phyloP scores from a whole-genome alignment of 2,797 vertebrate species.

The Molossus alvarezi region DNA sequence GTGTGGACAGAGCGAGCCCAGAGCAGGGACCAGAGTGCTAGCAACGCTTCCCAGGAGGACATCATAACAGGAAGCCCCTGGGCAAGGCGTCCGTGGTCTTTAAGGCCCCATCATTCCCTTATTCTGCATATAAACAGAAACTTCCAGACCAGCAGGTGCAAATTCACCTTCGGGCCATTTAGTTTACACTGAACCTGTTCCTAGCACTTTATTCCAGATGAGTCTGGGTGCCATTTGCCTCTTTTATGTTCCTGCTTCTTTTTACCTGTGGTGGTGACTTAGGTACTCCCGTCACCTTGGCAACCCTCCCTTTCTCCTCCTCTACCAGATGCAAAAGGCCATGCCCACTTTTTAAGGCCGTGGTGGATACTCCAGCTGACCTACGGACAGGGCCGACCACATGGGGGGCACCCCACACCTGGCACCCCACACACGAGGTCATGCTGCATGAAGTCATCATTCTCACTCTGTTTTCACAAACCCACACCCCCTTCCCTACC shows the following conservation, averaged over 20 bases:
- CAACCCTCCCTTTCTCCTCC: background rate
- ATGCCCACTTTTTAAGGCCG: fast-evolving
- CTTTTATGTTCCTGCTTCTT: background rate
- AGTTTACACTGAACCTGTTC: background rate
- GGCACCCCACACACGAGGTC: fast-evolving
- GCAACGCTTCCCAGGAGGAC: background rate
- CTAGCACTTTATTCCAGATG: background rate
- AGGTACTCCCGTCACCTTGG: background rate
- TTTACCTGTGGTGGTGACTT: background rate
- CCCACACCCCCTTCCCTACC: background rate
- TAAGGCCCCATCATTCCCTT: fast-evolving
- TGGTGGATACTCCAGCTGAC: background rate
- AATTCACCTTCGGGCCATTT: too few relatives aligned
- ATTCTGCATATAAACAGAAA: background rate
- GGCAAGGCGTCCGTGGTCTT: background rate
- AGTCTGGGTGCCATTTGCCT: background rate
- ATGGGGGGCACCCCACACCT: fast-evolving
- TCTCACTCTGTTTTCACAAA: background rate
- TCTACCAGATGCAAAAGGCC: background rate
- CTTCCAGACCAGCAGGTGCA: fast-evolving
- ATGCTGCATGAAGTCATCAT: fast-evolving
- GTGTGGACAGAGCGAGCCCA: fast-evolving
- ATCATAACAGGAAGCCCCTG: background rate
- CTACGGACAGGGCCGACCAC: fast-evolving
- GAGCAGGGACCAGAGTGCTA: background rate